Base-by-base conservation (phyloP, 92 coral and sea anemone genomes). In the Porites rus region DNA sequence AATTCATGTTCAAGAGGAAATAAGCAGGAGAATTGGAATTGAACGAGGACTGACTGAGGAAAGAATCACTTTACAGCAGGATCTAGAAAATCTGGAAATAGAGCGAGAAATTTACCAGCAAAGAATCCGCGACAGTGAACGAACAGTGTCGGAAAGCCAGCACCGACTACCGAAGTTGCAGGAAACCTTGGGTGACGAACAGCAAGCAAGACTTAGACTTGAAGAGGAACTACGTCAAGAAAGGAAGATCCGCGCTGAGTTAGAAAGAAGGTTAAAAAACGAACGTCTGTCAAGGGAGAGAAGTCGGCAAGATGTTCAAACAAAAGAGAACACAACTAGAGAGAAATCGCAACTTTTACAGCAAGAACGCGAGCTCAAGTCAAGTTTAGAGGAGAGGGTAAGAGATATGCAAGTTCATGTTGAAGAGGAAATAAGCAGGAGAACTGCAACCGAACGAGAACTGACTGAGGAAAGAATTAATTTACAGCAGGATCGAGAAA, bases 331-430 rank as follows among this genome's bases (percentile, higher is more conserved):
- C 24, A 80, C 91, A 56, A 51, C 92, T 10, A 80, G 84, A 56
- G 96, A 85, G 58, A 91, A 90, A 54, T 76, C 85, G 63, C 91
- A 78, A 11, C 89, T 88, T 59, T 91, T 87, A 51, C 90, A 94
- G 53, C 91, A 90, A 69, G 96, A 94, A 73, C 96, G 92, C 19
- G 77, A 88, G 18, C 61, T 81, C 19, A 90, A 93, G 71, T 31
- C 85, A 52, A 83, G 82, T 38, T 86, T 94, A 13, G 93, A 92
- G 66, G 96, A 92, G 10, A 88, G 91, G 25, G 14, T 94, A 1
- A 82, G 96, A 46, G 86, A 77, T 17, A 28, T 94, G 51, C 81
- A 91, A 74, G 85, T 88, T n/a, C 90, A 93, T 50, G 59, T 85
- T 65, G 92, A 92, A 7, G 93, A 90, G 71, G 91, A 93, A 20